phyloP scores from a whole-genome alignment of 2,113 vertebrate species.

The Azemiops feae region DNA sequence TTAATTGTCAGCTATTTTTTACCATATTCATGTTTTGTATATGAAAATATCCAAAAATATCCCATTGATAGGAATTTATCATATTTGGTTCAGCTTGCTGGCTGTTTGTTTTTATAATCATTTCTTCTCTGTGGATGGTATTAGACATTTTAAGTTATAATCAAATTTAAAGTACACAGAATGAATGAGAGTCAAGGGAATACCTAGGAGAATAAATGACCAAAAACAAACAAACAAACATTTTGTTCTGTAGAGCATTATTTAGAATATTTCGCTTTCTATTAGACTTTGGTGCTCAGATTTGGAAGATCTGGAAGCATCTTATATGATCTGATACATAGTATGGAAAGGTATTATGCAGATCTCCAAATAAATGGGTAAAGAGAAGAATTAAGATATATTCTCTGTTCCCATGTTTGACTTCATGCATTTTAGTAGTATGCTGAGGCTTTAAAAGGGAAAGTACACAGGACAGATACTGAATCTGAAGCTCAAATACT shows the following conservation, averaged over 20 bases:
- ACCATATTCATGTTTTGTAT: neutral
- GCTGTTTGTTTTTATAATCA: neutral
- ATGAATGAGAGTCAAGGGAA: neutral
- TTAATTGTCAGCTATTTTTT: neutral
- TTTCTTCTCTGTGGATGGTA: neutral
- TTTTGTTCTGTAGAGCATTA: neutral
- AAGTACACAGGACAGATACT: too few relatives aligned
- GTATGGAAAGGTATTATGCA: neutral
- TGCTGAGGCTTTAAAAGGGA: neutral
- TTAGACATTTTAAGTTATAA: neutral
- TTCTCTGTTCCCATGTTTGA: neutral
- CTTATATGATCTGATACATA: neutral
- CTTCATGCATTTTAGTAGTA: neutral
- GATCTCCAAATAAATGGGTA: neutral
- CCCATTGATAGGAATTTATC: neutral
- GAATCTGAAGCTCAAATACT: neutral
- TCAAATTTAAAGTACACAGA: neutral
- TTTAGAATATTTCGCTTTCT: neutral
- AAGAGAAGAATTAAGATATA: neutral
- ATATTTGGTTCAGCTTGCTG: neutral
- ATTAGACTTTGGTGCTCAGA: neutral
- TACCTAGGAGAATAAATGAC: neutral
- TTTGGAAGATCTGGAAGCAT: neutral
- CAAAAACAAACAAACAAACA: too few relatives aligned
- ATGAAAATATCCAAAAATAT: neutral